Evolutionary conservation across 1,140 invertebrate species (phyloP).

Genomic region (Drosophila persimilis): DNA sequence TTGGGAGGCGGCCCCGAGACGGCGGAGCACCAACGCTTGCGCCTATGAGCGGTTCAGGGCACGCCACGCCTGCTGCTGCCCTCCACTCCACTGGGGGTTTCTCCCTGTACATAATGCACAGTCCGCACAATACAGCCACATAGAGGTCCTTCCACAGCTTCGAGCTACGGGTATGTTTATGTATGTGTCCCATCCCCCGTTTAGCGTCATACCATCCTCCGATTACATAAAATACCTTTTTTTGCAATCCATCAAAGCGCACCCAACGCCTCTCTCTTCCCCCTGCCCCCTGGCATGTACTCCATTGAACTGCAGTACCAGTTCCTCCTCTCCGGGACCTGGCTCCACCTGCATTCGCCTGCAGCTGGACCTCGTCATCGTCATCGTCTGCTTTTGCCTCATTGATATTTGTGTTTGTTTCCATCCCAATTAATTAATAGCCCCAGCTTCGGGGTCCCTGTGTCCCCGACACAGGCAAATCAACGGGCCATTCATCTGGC

Average conservation of each 20-base stretch:
- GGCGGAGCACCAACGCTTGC: constrained; percentile 69
- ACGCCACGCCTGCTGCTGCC: constrained; percentile 35
- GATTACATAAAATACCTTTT: constrained; percentile 70
- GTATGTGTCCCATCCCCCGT: not conserved
- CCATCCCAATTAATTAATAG: constrained; percentile 64
- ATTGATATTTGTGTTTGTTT: constrained; percentile 43
- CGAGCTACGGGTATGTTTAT: not conserved
- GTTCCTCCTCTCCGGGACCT: not conserved
- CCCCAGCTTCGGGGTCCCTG: not conserved
- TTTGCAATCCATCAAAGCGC: constrained; percentile 76
- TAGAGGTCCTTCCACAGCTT: not conserved
- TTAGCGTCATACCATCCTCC: constrained; percentile 1
- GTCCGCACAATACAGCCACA: not conserved
- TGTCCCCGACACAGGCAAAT: not conserved
- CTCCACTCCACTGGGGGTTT: too few relatives aligned
- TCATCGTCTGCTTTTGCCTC: constrained; percentile 9
- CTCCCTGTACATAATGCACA: too few relatives aligned
- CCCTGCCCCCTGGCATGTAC: too few relatives aligned
- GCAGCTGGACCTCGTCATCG: constrained; percentile 31
- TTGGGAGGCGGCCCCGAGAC: constrained; percentile 60
- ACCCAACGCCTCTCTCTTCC: constrained; percentile 3
- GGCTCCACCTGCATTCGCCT: constrained; percentile 35
- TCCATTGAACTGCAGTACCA: constrained; percentile 18
- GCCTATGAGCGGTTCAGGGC: constrained; percentile 61
- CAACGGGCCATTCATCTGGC: not conserved